Evolutionary conservation across 2,797 vertebrate species (phyloP).

Genomic region (Antennarius maculatus): DNA sequence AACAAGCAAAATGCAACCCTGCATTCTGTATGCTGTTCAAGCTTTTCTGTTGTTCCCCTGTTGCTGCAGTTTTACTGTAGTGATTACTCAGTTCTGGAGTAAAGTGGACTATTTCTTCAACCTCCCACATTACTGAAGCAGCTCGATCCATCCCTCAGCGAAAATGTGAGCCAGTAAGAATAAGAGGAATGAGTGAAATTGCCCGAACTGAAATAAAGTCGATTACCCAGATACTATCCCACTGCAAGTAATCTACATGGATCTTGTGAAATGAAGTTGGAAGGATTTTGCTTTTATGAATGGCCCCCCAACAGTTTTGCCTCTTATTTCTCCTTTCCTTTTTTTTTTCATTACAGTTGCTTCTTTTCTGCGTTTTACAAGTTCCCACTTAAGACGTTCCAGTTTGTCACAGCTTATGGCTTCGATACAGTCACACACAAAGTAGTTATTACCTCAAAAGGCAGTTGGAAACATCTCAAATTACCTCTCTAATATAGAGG

Average conservation of each 20-base stretch:
- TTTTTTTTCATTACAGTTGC: conserved; percentile 6
- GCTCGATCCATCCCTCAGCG: conserved; percentile 44
- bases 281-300: conserved; percentile 49
- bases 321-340: conserved; percentile 32
- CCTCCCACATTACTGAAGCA: conserved; percentile 42
- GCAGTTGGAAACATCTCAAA: conserved; percentile 54
- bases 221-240: conserved; percentile 58
- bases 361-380: conserved; percentile 51
- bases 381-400: conserved; percentile 46
- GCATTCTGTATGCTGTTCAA: conserved; percentile 35
- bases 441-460: conserved; percentile 50
- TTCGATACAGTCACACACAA: conserved; percentile 38
- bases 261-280: conserved; percentile 35
- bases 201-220: conserved; percentile 63
- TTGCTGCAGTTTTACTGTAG: conserved; percentile 39
- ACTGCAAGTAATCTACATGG: conserved; percentile 40
- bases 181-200: conserved; percentile 38
- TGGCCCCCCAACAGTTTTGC: conserved; percentile 20
- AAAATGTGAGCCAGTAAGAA: conserved; percentile 32
- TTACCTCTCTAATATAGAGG: conserved; percentile 38
- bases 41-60: conserved; percentile 6
- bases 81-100: conserved; percentile 60
- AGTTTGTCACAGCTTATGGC: conserved; percentile 44
- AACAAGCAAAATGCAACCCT: conserved; percentile 16
- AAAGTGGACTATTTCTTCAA: conserved; percentile 34